A percentile compares a stretch with the other conserved stretches of the same genome.
phyloP scores from a whole-genome alignment of 2,113 vertebrate species.

The Atrichornis clamosus region DNA sequence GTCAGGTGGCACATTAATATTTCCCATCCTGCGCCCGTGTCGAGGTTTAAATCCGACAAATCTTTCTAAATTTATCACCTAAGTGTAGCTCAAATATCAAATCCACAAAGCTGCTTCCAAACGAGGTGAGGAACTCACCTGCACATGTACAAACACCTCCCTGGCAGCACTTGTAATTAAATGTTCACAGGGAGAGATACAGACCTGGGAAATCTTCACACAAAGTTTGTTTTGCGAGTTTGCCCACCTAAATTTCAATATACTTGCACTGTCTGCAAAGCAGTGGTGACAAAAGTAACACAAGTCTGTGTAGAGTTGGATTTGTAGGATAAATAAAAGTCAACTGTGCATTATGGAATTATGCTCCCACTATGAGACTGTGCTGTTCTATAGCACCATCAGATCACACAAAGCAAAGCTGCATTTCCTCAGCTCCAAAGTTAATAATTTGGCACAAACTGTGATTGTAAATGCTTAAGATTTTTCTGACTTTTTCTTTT shows the following conservation, averaged over 20 bases:
- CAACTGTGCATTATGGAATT: not conserved
- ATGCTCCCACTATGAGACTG: not conserved
- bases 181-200: not conserved
- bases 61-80: not conserved
- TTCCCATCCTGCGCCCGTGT: not conserved
- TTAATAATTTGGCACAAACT: not conserved
- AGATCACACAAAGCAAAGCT: not conserved
- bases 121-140: not conserved
- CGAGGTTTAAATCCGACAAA: not conserved
- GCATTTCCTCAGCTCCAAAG: not conserved
- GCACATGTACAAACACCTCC: not conserved
- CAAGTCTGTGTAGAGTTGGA: not conserved
- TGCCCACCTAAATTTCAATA: not conserved
- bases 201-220: not conserved
- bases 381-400: not conserved
- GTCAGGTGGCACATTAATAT: not conserved
- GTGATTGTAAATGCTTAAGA: not conserved
- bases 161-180: slow-evolving; percentile 35
- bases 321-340: not conserved
- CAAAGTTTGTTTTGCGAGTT: not conserved
- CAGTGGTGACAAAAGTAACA: not conserved
- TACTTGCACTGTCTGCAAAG: not conserved
- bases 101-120: not conserved
- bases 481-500: not conserved
- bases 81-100: not conserved